A percentile compares a stretch with the other conserved stretches of the same genome.
These are phyloP conservation scores for Pedicia rivosa DNA, from an alignment of 2,888 invertebrate genomes.

Conservation along the genomic window DNA sequence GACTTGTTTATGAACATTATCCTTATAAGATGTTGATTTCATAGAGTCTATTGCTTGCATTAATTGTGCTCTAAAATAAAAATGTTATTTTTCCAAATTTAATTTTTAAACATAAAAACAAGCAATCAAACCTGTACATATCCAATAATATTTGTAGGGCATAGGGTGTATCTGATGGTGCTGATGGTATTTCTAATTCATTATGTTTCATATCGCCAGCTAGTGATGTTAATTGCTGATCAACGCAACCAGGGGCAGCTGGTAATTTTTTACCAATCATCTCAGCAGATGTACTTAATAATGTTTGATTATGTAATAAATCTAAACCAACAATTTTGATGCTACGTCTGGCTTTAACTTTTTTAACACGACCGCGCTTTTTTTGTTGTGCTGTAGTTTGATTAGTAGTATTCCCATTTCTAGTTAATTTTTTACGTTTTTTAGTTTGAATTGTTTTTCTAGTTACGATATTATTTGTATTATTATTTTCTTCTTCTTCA, in stretches of 20 bases:
- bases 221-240: conserved; percentile 72
- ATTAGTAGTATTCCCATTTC: conserved; percentile 16
- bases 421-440: conserved; percentile 29
- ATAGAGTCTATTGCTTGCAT: conserved; percentile 70
- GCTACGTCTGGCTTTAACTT: conserved; percentile 45
- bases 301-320: conserved; percentile 73
- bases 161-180: conserved; percentile 65
- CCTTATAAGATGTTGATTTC: conserved; percentile 60
- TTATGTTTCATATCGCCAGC: conserved; percentile 57
- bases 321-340: conserved; percentile 75
- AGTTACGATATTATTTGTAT: conserved; percentile 13
- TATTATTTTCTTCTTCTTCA: conserved; percentile 38
- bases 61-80: conserved; percentile 49
- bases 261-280: conserved; percentile 55
- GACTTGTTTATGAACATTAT: conserved; percentile 56
- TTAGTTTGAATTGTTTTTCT: conserved; percentile 16
- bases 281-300: conserved; percentile 70
- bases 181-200: conserved; percentile 67
- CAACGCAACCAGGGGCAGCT: conserved; percentile 82
- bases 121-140: conserved; percentile 36
- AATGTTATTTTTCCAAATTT: no score
- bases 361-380: conserved; percentile 42
- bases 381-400: conserved; percentile 14
- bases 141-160: conserved; percentile 76
- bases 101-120: neutral